Evolutionary conservation across 64 coral and sea anemone species (phyloP).

Genomic region (Pocillopora verrucosa): DNA sequence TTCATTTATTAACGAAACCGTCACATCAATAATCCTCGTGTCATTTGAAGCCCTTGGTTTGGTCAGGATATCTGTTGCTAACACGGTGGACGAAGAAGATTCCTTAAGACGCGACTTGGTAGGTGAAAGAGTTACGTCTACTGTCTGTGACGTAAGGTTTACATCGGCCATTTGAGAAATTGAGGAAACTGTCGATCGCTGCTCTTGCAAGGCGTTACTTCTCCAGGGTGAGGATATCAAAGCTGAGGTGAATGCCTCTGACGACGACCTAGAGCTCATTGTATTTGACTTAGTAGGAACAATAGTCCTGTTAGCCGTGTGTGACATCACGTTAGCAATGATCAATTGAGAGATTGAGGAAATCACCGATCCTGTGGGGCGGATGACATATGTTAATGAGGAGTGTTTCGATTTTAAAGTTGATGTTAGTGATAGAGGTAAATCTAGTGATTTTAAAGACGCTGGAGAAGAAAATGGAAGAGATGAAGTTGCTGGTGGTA

Average conservation of each 20-base stretch:
- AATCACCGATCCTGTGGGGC: too few species aligned
- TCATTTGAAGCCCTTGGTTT: background rate
- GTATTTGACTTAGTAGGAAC: too few species aligned
- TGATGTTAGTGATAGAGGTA: too few species aligned
- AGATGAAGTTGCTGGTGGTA: background rate
- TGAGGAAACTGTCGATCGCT: background rate
- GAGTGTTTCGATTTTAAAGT: too few species aligned
- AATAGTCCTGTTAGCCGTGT: too few species aligned
- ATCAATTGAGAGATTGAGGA: too few species aligned
- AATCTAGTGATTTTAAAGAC: too few species aligned
- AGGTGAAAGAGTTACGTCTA: too few species aligned
- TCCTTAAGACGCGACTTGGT: background rate
- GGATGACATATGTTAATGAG: too few species aligned
- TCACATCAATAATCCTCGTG: background rate
- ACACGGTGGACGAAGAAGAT: background rate
- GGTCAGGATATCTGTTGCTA: background rate
- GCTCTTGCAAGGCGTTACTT: background rate
- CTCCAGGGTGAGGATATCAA: background rate
- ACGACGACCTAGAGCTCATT: too few species aligned
- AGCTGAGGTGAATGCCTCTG: too few species aligned
- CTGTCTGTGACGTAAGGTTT: background rate
- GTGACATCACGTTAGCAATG: too few species aligned
- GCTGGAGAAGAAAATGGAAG: background rate
- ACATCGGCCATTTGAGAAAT: background rate
- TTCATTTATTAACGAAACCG: constrained; percentile 23